A percentile compares a stretch with the other conserved stretches of the same genome.
Evolutionary conservation across 2,888 invertebrate species (phyloP).

Genomic region (Hydroisotoma schaefferi): DNA sequence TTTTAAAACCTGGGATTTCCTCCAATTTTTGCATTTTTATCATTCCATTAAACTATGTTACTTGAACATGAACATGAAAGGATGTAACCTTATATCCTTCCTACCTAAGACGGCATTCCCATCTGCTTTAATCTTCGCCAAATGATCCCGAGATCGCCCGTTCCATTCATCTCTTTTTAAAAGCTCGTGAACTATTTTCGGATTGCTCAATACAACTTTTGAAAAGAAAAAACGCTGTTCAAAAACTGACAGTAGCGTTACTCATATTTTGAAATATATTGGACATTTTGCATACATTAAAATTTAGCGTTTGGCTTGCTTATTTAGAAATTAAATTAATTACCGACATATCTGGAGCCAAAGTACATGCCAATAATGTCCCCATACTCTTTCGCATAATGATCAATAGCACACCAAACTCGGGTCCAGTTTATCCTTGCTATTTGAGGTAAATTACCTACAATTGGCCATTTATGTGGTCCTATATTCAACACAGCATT

Average conservation of each 20-base stretch:
- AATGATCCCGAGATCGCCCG: conserved; percentile 28
- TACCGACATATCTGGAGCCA: conserved; percentile 29
- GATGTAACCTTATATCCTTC: too few relatives aligned
- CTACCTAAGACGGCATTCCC: conserved; percentile 22
- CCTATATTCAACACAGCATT: conserved; percentile 14
- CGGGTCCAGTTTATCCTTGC: conserved; percentile 34
- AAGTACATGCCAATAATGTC: conserved; percentile 36
- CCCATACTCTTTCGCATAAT: conserved; percentile 29
- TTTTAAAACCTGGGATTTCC: too few relatives aligned
- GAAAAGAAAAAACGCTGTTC: background rate
- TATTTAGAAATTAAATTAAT: background rate
- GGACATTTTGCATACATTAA: too few relatives aligned
- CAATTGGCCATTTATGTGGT: conserved; percentile 31
- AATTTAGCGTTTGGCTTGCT: too few relatives aligned
- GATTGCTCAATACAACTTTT: conserved; percentile 32
- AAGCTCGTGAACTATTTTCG: conserved; percentile 35
- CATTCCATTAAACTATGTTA: conserved; percentile 4
- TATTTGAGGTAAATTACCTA: conserved; percentile 40
- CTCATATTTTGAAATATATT: background rate
- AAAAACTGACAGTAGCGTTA: background rate
- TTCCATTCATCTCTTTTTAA: conserved; percentile 40
- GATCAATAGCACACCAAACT: conserved; percentile 34
- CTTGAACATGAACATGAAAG: background rate
- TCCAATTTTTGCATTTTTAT: too few relatives aligned
- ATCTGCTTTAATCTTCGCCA: conserved; percentile 31